Base-by-base conservation (phyloP, 2,113 vertebrate genomes). In the Erythrocebus patas region DNA sequence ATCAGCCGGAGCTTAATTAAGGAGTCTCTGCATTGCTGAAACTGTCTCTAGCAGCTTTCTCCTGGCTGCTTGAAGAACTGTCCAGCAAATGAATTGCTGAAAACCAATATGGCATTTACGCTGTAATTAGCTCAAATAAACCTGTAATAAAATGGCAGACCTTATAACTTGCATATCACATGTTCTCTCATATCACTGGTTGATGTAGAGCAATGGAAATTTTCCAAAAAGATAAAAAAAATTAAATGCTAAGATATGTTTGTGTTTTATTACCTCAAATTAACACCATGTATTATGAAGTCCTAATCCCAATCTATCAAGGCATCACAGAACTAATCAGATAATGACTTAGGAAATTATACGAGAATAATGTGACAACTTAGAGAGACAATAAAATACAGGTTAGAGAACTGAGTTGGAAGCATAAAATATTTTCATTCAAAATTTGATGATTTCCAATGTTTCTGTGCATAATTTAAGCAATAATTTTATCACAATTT, bases 51-150 rank as follows among this genome's bases (percentile, higher is more conserved):
- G 75, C 94, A 94, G 59, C 17, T 97, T 59, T 82, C 68, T 86
- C 50, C 92, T 66, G 32, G 4, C 57, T 70, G 52, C 43, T 61
- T 95, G 96, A 79, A 82, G 75, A 97, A 95, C 80, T 87, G 95
- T 82, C 83, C 84, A 98, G 73, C 32, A 96, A 96, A 97, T 96
- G 55, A 97, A 81, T 45, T 97, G 43, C 45, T 98, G 82, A 98
- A 97, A 96, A 97, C 96, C 64, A 97, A 23, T 5, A 48, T 48
- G 70, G 73, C 76, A 96, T 48, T 97, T 96, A 96, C 23, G 57
- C 92, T 96, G 43, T 93, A 98, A 96, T 92, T 95, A 96, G 75
- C 25, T 88, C 98, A 98, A 97, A 98, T 92, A 98, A 95, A 93
- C n/a, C 82, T 97, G 83, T 91, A 98, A 96, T 92, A 91, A 89